phyloP scores from a whole-genome alignment of 92 coral and sea anemone genomes.

The Porites evermanni region DNA sequence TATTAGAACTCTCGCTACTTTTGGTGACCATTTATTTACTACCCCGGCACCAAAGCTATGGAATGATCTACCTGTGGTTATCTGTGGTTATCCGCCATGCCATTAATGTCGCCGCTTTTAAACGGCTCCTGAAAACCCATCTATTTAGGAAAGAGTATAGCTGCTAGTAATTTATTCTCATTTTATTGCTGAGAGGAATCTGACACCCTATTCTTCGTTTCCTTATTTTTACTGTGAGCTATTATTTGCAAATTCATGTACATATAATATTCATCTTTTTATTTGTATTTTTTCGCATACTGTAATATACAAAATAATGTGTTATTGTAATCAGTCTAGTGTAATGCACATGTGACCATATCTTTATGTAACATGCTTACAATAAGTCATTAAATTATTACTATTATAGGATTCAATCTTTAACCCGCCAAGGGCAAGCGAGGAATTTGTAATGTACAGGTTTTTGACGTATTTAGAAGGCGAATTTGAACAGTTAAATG shows the following conservation, averaged over 20 bases:
- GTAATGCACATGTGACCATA: constrained; percentile 16
- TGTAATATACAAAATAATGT: not conserved
- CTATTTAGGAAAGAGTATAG: constrained; percentile 22
- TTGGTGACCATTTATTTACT: constrained; percentile 35
- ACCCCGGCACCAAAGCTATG: constrained; percentile 24
- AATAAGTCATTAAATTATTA: too few species aligned
- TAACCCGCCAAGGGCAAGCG: too few species aligned
- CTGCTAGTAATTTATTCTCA: constrained; percentile 37
- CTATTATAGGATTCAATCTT: too few species aligned
- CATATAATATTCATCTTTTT: not conserved
- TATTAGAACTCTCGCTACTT: too few species aligned
- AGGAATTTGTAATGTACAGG: too few species aligned
- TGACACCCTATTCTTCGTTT: not conserved
- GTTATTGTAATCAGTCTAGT: constrained; percentile 4
- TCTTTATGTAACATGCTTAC: not conserved
- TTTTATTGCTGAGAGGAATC: constrained; percentile 12
- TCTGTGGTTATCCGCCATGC: too few species aligned
- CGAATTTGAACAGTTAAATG: too few species aligned
- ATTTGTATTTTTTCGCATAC: not conserved
- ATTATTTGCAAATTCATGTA: too few species aligned
- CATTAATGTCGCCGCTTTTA: not conserved
- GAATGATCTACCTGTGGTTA: too few species aligned
- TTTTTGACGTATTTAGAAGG: too few species aligned
- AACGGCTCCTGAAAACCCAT: constrained; percentile 28
- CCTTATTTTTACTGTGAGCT: not conserved